Conservation (phyloP, 2,113 vertebrate genomes). For the Morone saxatilis region DNA sequence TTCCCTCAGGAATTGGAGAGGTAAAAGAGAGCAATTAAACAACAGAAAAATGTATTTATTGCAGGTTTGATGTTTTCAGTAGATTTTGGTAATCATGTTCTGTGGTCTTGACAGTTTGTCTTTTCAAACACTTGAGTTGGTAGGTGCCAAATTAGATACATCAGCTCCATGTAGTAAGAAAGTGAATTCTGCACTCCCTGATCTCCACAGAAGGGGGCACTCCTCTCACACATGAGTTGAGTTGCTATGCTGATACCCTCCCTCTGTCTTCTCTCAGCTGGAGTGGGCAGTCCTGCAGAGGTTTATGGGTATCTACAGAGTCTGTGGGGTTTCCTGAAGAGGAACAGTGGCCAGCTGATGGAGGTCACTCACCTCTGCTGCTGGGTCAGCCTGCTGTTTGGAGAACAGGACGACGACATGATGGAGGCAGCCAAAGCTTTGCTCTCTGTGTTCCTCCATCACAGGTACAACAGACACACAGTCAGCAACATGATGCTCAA, state of each 20-base stretch:
- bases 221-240: background rate
- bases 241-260: background rate
- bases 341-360: slow-evolving; percentile 45
- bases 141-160: background rate
- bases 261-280: slow-evolving; percentile 36
- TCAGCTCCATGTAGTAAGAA: background rate
- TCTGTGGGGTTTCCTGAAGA: slow-evolving; percentile 85
- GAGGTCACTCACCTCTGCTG: slow-evolving; percentile 83
- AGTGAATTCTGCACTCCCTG: background rate
- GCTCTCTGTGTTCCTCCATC: slow-evolving; percentile 85
- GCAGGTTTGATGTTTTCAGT: background rate
- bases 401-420: slow-evolving; percentile 97
- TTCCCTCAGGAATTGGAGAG: background rate
- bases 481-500: too few species aligned
- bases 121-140: too few species aligned
- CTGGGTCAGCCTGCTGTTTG: slow-evolving; percentile 89
- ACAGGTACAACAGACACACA: slow-evolving; percentile 68
- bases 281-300: slow-evolving; percentile 25
- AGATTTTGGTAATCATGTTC: background rate
- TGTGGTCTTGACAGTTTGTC: too few species aligned
- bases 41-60: background rate
- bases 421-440: slow-evolving; percentile 90
- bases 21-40: background rate
- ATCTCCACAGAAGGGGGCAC: slow-evolving; percentile 52
- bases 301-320: slow-evolving; percentile 75